phyloP scores from a whole-genome alignment of 2,888 invertebrate species.

The Acanthosepion pharaonis region DNA sequence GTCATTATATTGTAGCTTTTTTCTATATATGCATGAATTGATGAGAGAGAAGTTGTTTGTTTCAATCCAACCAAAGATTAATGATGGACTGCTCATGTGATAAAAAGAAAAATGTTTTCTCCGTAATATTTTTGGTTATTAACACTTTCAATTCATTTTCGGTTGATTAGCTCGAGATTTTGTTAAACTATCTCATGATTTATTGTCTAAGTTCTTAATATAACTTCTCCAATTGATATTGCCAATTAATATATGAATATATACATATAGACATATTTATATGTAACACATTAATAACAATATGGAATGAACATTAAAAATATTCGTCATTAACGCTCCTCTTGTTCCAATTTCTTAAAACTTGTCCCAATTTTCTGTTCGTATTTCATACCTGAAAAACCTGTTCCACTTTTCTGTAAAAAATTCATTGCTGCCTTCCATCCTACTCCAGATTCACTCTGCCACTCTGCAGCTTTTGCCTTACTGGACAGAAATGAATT shows the following conservation, averaged over 20 bases:
- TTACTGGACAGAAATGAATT: neutral
- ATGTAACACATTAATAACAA: neutral
- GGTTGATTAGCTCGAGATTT: neutral
- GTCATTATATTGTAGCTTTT: neutral
- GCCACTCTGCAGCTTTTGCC: neutral
- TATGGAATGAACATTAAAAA: neutral
- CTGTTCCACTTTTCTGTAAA: too few species aligned
- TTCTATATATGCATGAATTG: neutral
- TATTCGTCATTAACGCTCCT: neutral
- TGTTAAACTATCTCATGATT: neutral
- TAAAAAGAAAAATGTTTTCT: too few species aligned
- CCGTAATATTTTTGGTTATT: neutral
- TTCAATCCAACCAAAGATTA: neutral
- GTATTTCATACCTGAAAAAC: neutral
- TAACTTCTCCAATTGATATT: neutral
- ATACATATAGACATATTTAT: constrained; percentile 38
- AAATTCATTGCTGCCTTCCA: constrained; percentile 14
- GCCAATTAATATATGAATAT: constrained; percentile 37
- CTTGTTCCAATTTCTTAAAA: neutral
- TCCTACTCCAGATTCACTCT: neutral
- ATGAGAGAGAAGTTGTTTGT: too few species aligned
- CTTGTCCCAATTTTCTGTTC: neutral
- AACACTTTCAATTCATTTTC: neutral
- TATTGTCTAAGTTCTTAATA: neutral
- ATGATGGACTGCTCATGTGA: constrained; percentile 7